These are phyloP conservation scores for Notarius quadriscutis DNA, from an alignment of 2,113 vertebrate species.

Conservation along the genomic window DNA sequence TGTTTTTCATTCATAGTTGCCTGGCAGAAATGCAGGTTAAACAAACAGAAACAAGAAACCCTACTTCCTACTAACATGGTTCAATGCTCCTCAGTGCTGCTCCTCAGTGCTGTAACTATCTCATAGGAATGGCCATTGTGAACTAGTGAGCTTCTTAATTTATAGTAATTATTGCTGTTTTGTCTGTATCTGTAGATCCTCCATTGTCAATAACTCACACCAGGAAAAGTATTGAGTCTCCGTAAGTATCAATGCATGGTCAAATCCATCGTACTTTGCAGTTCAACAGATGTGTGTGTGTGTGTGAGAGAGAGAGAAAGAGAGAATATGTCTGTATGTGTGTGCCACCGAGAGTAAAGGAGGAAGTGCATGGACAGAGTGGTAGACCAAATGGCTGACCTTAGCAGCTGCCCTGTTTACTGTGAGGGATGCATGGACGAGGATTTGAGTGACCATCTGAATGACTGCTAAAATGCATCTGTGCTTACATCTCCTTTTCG, in stretches of 20 bases:
- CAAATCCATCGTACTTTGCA: slow-evolving; percentile 46
- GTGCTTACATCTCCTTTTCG: slow-evolving; percentile 44
- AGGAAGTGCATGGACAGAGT: slow-evolving; percentile 37
- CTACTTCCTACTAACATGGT: not conserved
- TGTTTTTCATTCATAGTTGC: not conserved
- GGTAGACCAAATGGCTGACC: slow-evolving; percentile 35
- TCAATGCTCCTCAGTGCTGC: not conserved
- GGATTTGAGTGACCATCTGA: slow-evolving; percentile 40
- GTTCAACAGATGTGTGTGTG: slow-evolving; percentile 21
- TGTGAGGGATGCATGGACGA: slow-evolving; percentile 41
- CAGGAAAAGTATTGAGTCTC: slow-evolving; percentile 98
- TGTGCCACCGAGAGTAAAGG: slow-evolving; percentile 6
- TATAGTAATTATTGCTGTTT: slow-evolving; percentile 14
- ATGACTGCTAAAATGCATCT: slow-evolving; percentile 46
- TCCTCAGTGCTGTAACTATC: not conserved
- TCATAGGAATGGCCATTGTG: not conserved
- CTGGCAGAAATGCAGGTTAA: not conserved
- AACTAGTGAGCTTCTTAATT: not conserved
- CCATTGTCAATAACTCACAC: slow-evolving; percentile 98
- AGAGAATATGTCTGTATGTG: slow-evolving; percentile 6
- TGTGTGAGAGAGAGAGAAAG: not conserved
- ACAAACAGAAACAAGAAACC: not conserved
- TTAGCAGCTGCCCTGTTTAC: slow-evolving; percentile 27
- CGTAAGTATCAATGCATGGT: slow-evolving; percentile 82
- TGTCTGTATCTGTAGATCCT: slow-evolving; percentile 85